Evolutionary conservation across 2,797 vertebrate species (phyloP), one percentile per base, ranked within the genome.

Genomic region (Phaenicophaeus curvirostris): DNA sequence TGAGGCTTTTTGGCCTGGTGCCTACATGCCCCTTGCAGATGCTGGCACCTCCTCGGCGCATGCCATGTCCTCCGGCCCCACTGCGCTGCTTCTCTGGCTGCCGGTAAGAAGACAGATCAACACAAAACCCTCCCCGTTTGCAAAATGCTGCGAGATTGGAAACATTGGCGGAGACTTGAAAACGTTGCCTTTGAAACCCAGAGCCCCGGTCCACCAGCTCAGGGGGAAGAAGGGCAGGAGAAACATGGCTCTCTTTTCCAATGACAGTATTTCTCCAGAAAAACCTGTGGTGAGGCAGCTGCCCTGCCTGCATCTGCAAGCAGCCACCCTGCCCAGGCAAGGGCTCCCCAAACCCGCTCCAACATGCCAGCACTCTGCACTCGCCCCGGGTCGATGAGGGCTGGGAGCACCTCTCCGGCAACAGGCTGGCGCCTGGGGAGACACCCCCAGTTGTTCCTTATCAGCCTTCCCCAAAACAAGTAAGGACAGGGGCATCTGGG

Each of bases 391-490:
- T 81, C 5, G 4, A 62, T 0, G 2, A 93, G 54, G 85, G 72
- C 86, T 83, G 73, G 50, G 72, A 96, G 82, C 87, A 89, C 24
- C 48, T 75, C 92, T 46, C 55, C 75, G 7, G 82, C 85, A 94
- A 59, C 2, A 1, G 57, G 73, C 77, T 73, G 92, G 74, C 0
- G 13, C 94, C 95, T 65, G 65, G 28, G 42, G 85, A 87, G 68
- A 20, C 85, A 94, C 67, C 83, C 18, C 77, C 2, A 78, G 85
- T 31, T 33, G 55, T 74, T 93, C 93, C 90, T 96, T 94, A 93
- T 94, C 89, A 85, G 77, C 63, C 72, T 88, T 91, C 67, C 39
- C 83, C 59, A 65, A 67, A 93, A 96, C 94, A 95, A 93, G 94
- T 94, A 94, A 73, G 88, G 95, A 91, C 96, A 94, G 67, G 77